Percentiles rank a stretch among this genome's conserved stretches.
Conservation (phyloP, 1,140 invertebrate genomes). For the Xylocopa sonorina region DNA sequence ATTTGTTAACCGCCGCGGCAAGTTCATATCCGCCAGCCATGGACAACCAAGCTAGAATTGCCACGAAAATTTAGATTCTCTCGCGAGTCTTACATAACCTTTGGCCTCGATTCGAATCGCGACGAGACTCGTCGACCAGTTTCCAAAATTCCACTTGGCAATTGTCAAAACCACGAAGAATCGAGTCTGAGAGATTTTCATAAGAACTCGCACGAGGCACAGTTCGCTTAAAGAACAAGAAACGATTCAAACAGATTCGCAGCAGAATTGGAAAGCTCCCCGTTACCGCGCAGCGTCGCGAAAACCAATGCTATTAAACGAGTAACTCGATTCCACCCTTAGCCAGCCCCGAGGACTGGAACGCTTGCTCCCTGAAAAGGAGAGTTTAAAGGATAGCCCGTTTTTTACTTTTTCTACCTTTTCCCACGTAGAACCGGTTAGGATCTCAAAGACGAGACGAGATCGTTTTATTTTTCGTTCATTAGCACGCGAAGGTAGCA, state of each 20-base stretch:
- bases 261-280: too few relatives aligned
- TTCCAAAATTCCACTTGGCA: too few relatives aligned
- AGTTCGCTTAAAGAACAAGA: too few relatives aligned
- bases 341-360: background rate
- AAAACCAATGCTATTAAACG: background rate
- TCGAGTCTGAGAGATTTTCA: too few relatives aligned
- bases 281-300: background rate
- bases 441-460: slow-evolving; percentile 1
- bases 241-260: too few relatives aligned
- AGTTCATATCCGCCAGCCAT: background rate
- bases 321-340: background rate
- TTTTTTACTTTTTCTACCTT: too few relatives aligned
- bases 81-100: too few relatives aligned
- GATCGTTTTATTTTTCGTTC: slow-evolving; percentile 43
- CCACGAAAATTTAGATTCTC: background rate
- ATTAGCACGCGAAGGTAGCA: slow-evolving; percentile 36
- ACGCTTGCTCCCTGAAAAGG: background rate
- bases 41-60: background rate
- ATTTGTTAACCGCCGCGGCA: background rate
- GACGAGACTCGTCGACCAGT: too few relatives aligned
- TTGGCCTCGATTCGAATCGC: too few relatives aligned
- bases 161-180: too few relatives aligned
- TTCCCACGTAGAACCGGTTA: slow-evolving; percentile 51
- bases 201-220: too few relatives aligned
- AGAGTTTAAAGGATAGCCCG: slow-evolving; percentile 15